Conservation (phyloP, 1,140 invertebrate species). For the Cotesia vestalis region DNA sequence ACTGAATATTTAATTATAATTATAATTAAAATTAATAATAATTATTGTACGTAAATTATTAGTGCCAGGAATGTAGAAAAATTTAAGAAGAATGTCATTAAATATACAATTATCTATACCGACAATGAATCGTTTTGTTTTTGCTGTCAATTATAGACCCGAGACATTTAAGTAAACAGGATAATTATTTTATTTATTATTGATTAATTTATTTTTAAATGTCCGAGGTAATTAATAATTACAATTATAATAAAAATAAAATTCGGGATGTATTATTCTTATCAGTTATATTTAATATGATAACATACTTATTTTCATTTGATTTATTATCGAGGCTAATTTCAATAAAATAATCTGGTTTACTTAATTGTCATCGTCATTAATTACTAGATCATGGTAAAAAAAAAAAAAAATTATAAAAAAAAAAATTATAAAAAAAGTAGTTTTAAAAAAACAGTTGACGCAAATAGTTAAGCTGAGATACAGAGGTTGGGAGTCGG, state of each 20-base stretch:
- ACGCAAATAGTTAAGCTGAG: background rate
- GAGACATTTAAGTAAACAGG: background rate
- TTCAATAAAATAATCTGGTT: constrained; percentile 7
- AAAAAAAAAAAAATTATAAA: constrained; percentile 3
- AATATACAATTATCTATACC: background rate
- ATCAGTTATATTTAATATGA: no score
- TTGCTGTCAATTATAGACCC: background rate
- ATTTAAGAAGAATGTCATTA: background rate
- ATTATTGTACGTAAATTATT: constrained; percentile 1
- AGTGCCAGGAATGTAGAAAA: background rate
- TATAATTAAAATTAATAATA: no score
- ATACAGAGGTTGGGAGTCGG: background rate
- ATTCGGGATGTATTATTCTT: no score
- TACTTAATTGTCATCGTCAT: background rate
- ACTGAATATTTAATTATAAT: background rate
- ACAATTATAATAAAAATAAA: background rate
- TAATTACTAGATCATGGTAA: no score
- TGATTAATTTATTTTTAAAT: no score
- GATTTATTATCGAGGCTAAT: background rate
- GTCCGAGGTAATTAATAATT: no score
- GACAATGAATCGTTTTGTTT: constrained; percentile 1
- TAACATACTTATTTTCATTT: background rate
- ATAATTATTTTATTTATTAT: no score
- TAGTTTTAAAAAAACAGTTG: background rate
- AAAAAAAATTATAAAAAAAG: no score